Conservation (phyloP, 2,113 vertebrate genomes). For the Glaucomys volans region DNA sequence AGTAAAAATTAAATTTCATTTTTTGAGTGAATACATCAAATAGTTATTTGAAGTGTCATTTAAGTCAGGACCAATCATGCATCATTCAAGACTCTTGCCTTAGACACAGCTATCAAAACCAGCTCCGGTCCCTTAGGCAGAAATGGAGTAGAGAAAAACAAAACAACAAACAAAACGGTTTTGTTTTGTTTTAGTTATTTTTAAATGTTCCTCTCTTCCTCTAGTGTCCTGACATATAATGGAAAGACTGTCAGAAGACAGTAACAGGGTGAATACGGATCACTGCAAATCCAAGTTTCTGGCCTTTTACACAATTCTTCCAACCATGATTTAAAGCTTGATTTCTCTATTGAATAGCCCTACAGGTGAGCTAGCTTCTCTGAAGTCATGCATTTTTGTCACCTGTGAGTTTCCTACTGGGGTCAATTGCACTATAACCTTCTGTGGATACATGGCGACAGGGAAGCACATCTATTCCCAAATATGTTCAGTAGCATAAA, state of each 20-base stretch:
- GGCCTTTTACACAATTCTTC: background rate
- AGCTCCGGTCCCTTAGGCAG: background rate
- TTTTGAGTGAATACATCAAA: background rate
- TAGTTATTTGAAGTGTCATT: background rate
- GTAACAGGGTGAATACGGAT: background rate
- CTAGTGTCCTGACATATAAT: background rate
- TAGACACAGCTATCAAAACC: background rate
- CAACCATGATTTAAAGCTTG: background rate
- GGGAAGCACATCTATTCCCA: background rate
- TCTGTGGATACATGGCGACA: background rate
- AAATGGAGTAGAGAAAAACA: background rate
- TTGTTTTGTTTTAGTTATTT: background rate
- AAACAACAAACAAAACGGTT: background rate
- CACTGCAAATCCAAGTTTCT: background rate
- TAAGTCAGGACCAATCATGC: background rate
- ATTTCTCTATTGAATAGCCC: background rate
- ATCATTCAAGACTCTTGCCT: background rate
- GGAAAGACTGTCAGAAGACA: background rate
- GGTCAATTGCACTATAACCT: constrained; percentile 44
- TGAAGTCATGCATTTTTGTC: background rate
- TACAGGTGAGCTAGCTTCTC: background rate
- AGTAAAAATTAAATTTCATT: background rate
- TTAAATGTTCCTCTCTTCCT: background rate
- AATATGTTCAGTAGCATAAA: background rate
- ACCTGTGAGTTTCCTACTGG: background rate